Evolutionary conservation across 2,113 vertebrate genomes (phyloP).

Genomic region (Sphaerodactylus townsendi): DNA sequence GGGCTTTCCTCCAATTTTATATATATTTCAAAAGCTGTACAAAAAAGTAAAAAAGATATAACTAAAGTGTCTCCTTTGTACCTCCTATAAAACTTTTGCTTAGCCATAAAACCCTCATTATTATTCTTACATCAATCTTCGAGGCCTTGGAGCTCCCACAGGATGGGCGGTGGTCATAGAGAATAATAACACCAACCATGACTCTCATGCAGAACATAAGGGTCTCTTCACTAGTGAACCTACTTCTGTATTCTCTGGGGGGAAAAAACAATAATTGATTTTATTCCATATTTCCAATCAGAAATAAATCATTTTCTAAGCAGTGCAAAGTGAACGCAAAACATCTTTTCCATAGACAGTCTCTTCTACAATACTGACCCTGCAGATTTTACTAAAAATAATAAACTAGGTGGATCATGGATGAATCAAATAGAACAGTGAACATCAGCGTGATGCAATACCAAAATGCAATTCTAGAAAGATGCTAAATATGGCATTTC

Average conservation of each 20-base stretch:
- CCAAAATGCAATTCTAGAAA: background rate
- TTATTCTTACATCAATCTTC: slow-evolving; percentile 92
- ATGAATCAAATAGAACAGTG: background rate
- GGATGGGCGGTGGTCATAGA: slow-evolving; percentile 96
- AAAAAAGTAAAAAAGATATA: background rate
- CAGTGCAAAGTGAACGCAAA: background rate
- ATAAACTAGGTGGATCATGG: background rate
- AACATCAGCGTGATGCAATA: background rate
- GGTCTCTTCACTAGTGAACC: slow-evolving; percentile 95
- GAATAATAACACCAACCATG: slow-evolving; percentile 98
- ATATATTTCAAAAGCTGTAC: background rate
- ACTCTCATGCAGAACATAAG: slow-evolving; percentile 98
- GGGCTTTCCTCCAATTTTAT: too few relatives aligned
- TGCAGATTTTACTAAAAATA: background rate
- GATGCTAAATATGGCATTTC: background rate
- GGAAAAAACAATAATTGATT: background rate
- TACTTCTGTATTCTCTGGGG: slow-evolving; percentile 91
- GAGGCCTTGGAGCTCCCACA: slow-evolving; percentile 97
- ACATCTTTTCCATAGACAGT: background rate
- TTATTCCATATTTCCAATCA: background rate
- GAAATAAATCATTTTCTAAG: background rate
- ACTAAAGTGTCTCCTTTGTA: background rate
- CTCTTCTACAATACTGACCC: background rate
- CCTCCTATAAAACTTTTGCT: background rate
- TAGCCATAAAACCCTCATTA: background rate